Evolutionary conservation across 2,888 invertebrate genomes (phyloP).

Genomic region (Gortyna flavago): DNA sequence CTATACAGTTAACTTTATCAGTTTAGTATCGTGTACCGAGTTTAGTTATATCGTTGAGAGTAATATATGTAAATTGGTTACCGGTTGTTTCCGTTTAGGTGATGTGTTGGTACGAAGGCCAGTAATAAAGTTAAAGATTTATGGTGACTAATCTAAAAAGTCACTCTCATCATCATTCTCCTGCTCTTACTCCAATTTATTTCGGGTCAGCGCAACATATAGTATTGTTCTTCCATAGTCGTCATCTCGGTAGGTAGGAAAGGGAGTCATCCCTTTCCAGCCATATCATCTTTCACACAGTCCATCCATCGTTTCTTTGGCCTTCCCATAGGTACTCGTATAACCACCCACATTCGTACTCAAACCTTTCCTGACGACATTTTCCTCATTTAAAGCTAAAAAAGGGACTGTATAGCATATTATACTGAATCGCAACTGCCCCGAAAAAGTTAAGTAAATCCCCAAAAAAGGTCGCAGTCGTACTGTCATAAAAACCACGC

Average conservation of each 20-base stretch:
- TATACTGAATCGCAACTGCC: neutral
- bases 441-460: neutral
- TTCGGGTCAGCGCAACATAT: neutral
- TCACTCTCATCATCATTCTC: neutral
- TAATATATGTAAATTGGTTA: slow-evolving; percentile 17
- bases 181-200: neutral
- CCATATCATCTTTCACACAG: neutral
- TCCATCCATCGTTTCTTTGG: neutral
- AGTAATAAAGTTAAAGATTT: neutral
- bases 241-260: neutral
- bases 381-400: neutral
- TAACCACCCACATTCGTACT: neutral
- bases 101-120: slow-evolving; percentile 17
- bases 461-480: slow-evolving; percentile 10
- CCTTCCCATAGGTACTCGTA: neutral
- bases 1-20: slow-evolving; percentile 45
- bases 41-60: slow-evolving; percentile 22
- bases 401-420: no score
- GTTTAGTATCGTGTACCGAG: slow-evolving; percentile 20
- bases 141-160: no score
- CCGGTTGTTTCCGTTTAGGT: slow-evolving; percentile 22
- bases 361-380: neutral
- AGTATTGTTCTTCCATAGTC: neutral
- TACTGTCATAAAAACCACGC: slow-evolving; percentile 14
- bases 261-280: neutral